Percentiles rank a stretch among this genome's conserved stretches.
phyloP scores from a whole-genome alignment of 2,113 vertebrate genomes.

The Labrus mixtus region DNA sequence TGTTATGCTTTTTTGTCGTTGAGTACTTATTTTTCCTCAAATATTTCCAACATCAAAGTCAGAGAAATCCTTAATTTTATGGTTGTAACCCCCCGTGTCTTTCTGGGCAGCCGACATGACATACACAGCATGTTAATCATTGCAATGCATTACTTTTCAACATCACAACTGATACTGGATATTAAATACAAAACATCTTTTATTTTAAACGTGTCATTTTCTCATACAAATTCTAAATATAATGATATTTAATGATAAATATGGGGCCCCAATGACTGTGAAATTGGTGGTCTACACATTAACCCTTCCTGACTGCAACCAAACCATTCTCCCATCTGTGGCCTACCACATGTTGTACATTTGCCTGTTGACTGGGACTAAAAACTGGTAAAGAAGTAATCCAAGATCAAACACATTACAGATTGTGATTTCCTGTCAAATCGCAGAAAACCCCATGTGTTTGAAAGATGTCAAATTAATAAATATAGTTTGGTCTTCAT shows the following conservation, averaged over 20 bases:
- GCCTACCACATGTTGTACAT: neutral
- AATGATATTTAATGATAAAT: neutral
- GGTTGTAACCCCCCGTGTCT: no score
- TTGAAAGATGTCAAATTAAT: neutral
- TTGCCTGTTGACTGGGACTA: slow-evolving; percentile 14
- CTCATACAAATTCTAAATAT: neutral
- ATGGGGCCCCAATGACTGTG: no score
- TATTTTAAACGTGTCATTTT: no score
- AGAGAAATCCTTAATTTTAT: no score
- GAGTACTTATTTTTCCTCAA: no score
- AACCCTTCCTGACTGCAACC: neutral
- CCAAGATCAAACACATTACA: neutral
- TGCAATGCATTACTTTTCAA: no score
- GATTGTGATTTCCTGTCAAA: slow-evolving; percentile 2
- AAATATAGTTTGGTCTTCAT: neutral
- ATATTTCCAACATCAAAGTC: no score
- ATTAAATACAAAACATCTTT: no score
- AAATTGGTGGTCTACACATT: neutral
- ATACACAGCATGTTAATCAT: no score
- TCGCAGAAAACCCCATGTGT: neutral
- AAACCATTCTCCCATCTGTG: neutral
- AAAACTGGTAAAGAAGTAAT: neutral
- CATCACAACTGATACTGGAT: no score
- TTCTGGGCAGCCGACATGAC: no score
- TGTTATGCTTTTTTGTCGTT: no score